Conservation (phyloP, 2,797 vertebrate genomes). For the Rhinella marina region DNA sequence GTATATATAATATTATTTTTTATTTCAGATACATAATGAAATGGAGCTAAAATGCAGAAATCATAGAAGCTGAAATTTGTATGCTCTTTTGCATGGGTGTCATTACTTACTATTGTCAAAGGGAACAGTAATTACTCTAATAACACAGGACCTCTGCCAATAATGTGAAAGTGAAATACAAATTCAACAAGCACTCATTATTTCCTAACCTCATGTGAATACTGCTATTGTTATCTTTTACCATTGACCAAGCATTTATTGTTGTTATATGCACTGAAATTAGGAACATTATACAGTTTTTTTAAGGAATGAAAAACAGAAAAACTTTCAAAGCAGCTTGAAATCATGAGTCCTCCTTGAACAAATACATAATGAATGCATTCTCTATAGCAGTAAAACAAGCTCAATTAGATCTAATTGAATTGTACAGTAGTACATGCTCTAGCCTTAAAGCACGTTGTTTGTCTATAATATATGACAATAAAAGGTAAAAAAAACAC, state of each 20-base stretch:
- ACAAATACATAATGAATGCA: background rate
- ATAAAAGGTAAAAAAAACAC: background rate
- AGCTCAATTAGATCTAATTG: background rate
- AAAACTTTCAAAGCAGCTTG: background rate
- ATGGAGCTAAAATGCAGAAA: background rate
- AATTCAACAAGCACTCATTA: constrained; percentile 23
- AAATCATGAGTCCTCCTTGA: background rate
- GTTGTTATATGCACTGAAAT: background rate
- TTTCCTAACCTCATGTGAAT: constrained; percentile 29
- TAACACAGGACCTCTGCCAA: constrained; percentile 15
- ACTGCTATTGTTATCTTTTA: constrained; percentile 23
- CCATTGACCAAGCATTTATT: background rate
- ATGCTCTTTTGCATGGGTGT: constrained; percentile 4
- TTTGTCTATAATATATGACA: background rate
- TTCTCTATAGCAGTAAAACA: background rate
- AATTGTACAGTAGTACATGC: background rate
- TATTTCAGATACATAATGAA: background rate
- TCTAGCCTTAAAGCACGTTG: background rate
- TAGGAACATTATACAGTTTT: background rate
- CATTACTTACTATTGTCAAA: constrained; percentile 18
- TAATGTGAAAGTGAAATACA: constrained; percentile 15
- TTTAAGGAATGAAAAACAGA: background rate
- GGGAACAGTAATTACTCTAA: constrained; percentile 25
- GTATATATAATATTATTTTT: no score
- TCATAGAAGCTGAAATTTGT: background rate